Base-by-base conservation (phyloP, 2,888 invertebrate genomes). In the Eupithecia insigniata region DNA sequence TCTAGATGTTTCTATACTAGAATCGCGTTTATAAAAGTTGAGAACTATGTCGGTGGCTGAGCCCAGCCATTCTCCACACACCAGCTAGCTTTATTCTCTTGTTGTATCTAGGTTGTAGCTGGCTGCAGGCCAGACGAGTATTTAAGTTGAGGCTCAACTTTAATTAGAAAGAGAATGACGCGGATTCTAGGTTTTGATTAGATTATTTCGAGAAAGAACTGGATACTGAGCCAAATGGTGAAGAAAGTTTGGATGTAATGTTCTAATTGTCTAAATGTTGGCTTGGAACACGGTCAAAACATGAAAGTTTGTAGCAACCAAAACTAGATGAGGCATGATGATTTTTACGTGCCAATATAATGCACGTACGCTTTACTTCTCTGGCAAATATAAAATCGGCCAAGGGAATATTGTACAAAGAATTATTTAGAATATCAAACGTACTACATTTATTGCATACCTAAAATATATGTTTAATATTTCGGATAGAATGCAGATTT, bases 41-140 rank as follows among this genome's bases (percentile, higher is more conserved):
- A 26, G 60, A 28, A 2, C 28, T 30, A 60, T 30, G 30, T 60
- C 18, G 30, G 60, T 30, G 22, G 60, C 16, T 28, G 30, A 30
- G 8, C 8, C 28, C 30, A 30, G 60, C 30, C 60, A 18, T 55
- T 60, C 28, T 60, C 60, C 60, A 60, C 60, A 60, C 60, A 60
- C 18, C 18, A 60, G 3, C 60, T n/a, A 34, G 70, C 80, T 85
- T 85, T 88, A 85, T 87, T 86, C 87, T 89, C 89, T 86, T 86
- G 86, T 86, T 86, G 86, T 90, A 90, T 90, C 89, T 85, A 70
- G 68, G 89, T 64, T 55, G 70, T 62, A 6, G 32, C 70, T 75
- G 75, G 70, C 70, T 51, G 26, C 22, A 16, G 36, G 70, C 72
- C 72, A 73, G 69, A 55, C 51, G 26, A 36, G 66, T 70, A 51